These are phyloP conservation scores for Pipra filicauda DNA, from an alignment of 2,113 vertebrate species.

Conservation along the genomic window DNA sequence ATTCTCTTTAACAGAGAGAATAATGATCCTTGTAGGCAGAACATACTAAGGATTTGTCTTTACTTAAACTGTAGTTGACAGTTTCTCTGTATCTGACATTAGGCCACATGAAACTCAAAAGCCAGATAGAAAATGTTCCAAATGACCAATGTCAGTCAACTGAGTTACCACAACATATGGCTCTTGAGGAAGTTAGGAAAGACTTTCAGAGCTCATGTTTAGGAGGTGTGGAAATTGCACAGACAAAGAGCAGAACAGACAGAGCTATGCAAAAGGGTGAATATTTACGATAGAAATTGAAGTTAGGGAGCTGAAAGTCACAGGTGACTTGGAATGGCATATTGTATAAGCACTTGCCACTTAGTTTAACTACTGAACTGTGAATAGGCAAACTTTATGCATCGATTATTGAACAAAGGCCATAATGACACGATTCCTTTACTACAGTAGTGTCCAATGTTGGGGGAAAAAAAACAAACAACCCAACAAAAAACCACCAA, in stretches of 20 bases:
- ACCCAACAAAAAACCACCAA: neutral
- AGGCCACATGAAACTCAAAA: neutral
- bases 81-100: neutral
- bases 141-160: neutral
- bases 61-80: neutral
- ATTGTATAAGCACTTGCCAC: neutral
- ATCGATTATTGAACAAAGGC: neutral
- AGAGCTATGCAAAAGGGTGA: neutral
- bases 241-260: neutral
- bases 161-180: fast-evolving
- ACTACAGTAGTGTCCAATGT: neutral
- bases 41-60: neutral
- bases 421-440: neutral
- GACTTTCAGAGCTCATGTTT: neutral
- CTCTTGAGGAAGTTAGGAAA: neutral
- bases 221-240: neutral
- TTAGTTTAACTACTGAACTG: neutral
- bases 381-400: neutral
- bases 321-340: neutral
- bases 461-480: neutral
- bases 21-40: neutral
- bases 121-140: neutral
- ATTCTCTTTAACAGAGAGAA: neutral
- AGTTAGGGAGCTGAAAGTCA: neutral
- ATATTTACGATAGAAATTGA: neutral